Base-by-base conservation (phyloP, 2,888 invertebrate genomes). In the Biston stratarius region DNA sequence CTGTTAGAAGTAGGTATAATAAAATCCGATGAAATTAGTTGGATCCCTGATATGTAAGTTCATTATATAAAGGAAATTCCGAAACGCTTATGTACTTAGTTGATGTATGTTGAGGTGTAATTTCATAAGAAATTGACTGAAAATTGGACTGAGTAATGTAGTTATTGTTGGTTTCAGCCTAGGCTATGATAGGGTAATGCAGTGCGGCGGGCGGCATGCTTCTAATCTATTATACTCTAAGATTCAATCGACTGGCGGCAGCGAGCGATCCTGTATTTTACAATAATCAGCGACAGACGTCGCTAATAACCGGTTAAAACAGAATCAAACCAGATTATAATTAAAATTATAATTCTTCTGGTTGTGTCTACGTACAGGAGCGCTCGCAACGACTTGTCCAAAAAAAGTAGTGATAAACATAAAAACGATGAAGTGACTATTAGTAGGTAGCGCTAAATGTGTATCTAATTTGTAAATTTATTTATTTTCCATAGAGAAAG, bases 391-490 rank as follows among this genome's bases (percentile, higher is more conserved):
- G 77, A 75, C 77, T 79, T 79, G 82, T 81, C 81, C 81, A 83
- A 80, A 84, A n/a, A 86, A 81, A 77, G 82, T 90, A 92, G 91
- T 91, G 89, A 89, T 91, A 90, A 85, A 83, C 78, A 79, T 84
- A 82, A 86, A 81, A 86, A 83, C 84, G 86, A 84, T 78, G 87
- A 89, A 88, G 89, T 91, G 91, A 91, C 92, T 92, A 90, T 87
- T 89, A 91, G 88, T 86, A 85, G 84, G 82, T 90, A 90, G 87
- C 81, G 85, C 81, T 88, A 88, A 90, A 91, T 88, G 88, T 92
- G 92, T 93, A 93, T 91, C 86, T 93, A 91, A 92, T 91, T 89
- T 93, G 93, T 93, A 93, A 92, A 93, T 94, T 93, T 92, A 91
- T 92, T 89, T 91, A 91, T 92, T 93, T 92, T 93, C 91, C 88